A percentile compares a stretch with the other conserved stretches of the same genome.
Evolutionary conservation across 2,113 vertebrate genomes (phyloP).

Genomic region (Tretioscincus oriximinensis): DNA sequence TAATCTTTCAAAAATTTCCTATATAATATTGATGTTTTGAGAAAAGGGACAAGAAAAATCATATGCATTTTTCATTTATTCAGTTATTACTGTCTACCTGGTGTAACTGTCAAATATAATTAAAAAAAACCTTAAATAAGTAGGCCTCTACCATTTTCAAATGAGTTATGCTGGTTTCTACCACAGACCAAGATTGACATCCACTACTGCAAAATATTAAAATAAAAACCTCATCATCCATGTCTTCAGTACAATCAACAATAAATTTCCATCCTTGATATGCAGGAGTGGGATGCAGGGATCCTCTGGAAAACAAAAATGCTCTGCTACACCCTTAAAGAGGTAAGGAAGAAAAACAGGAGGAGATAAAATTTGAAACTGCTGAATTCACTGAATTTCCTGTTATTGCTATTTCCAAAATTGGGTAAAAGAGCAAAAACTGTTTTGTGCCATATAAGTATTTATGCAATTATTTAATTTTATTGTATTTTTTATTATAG

Average conservation of each 20-base stretch:
- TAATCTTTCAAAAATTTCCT: background rate
- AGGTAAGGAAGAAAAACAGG: slow-evolving; percentile 52
- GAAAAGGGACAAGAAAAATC: slow-evolving; percentile 15
- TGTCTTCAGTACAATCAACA: slow-evolving; percentile 16
- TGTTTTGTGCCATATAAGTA: background rate
- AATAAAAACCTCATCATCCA: slow-evolving; percentile 33
- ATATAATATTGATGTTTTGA: background rate
- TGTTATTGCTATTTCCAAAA: slow-evolving; percentile 4
- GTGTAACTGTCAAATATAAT: slow-evolving; percentile 28
- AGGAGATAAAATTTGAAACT: slow-evolving; percentile 36
- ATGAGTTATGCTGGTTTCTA: slow-evolving; percentile 50
- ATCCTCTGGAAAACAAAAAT: slow-evolving; percentile 43
- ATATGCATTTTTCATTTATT: background rate
- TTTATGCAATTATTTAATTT: background rate
- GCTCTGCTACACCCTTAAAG: slow-evolving; percentile 30
- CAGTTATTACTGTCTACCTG: slow-evolving; percentile 20
- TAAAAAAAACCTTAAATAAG: background rate
- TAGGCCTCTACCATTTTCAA: slow-evolving; percentile 34
- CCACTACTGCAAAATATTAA: slow-evolving; percentile 48
- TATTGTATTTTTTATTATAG: too few relatives aligned
- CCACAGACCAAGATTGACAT: slow-evolving; percentile 39
- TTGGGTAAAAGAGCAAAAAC: background rate
- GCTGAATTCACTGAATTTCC: slow-evolving; percentile 19
- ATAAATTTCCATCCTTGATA: slow-evolving; percentile 41
- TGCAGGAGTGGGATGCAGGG: slow-evolving; percentile 6